Conservation (phyloP, 2,113 vertebrate species). For the Capreolus pygargus region DNA sequence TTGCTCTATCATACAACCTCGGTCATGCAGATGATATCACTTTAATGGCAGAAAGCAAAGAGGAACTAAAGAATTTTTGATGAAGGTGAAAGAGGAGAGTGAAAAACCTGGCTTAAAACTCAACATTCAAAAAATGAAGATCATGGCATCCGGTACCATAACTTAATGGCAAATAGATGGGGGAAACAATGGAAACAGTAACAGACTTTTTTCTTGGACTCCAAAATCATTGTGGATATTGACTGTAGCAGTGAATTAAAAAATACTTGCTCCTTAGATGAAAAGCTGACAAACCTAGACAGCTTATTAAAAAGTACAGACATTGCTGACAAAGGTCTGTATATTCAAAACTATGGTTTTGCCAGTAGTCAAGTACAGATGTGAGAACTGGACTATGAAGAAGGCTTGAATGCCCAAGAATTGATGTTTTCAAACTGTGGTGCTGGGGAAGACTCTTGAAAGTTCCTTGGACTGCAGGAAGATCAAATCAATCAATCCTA, state of each 20-base stretch:
- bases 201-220: neutral
- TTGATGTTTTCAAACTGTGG: neutral
- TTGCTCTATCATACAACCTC: neutral
- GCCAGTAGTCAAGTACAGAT: neutral
- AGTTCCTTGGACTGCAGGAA: neutral
- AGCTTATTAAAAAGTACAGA: neutral
- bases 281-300: neutral
- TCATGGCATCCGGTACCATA: neutral
- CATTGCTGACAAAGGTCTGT: neutral
- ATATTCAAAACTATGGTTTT: neutral
- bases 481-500: neutral
- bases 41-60: neutral
- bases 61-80: neutral
- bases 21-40: neutral
- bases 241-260: neutral
- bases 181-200: neutral
- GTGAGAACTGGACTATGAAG: neutral
- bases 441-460: neutral
- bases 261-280: neutral
- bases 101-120: neutral
- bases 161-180: neutral
- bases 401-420: neutral
- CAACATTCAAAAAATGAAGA: neutral
- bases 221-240: neutral
- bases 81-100: neutral